phyloP scores from a whole-genome alignment of 1,140 invertebrate species.

The Ceratina australensis region DNA sequence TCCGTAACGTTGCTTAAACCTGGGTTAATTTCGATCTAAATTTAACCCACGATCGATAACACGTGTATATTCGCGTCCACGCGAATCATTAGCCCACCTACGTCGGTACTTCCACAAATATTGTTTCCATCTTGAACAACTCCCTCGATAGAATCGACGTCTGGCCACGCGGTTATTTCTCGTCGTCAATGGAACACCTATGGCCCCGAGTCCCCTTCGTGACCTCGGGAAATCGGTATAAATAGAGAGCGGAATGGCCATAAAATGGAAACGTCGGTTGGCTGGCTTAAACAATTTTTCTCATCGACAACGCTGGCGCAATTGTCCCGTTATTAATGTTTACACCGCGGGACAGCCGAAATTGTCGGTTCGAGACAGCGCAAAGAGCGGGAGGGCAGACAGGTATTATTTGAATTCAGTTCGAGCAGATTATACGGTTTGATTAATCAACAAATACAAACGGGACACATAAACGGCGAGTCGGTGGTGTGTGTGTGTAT shows the following conservation, averaged over 20 bases:
- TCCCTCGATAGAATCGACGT: neutral
- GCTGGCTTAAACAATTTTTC: neutral
- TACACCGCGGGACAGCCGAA: neutral
- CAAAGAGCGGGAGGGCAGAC: neutral
- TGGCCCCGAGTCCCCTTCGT: too few species aligned
- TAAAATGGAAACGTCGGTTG: too few species aligned
- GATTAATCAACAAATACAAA: constrained; percentile 45
- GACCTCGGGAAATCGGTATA: too few species aligned
- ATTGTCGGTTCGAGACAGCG: neutral
- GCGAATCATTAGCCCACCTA: neutral
- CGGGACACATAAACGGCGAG: too few species aligned
- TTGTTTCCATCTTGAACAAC: neutral
- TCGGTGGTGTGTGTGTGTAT: constrained; percentile 17
- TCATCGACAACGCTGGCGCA: neutral
- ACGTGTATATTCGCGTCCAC: neutral
- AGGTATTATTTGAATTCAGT: constrained; percentile 42
- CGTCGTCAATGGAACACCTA: too few species aligned
- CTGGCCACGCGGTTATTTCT: too few species aligned
- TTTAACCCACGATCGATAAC: constrained; percentile 7
- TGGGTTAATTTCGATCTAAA: constrained; percentile 1
- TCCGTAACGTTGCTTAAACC: neutral
- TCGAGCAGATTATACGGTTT: constrained; percentile 48
- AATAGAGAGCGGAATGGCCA: too few species aligned
- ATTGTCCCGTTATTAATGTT: constrained; percentile 25
- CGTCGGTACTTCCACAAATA: neutral